Base-by-base conservation (phyloP, 2,113 vertebrate genomes). In the Opisthocomus hoazin region DNA sequence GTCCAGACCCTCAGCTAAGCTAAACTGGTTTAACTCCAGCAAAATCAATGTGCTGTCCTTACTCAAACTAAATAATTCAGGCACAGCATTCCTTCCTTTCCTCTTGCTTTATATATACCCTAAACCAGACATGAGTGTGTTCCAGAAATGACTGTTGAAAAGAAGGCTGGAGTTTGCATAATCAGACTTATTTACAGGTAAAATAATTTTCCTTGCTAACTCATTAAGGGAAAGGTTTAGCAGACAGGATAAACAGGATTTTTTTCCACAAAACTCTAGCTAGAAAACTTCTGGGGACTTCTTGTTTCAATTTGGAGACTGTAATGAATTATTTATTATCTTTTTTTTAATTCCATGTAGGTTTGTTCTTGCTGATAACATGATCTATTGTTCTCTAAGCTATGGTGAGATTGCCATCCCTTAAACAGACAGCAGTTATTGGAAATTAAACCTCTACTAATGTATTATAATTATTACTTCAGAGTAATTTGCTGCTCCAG, bases 391-490 rank as follows among this genome's bases (percentile, higher is more conserved):
- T 97, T 97, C 94, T 97, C 54, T 74, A 70, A 97, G 94, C 83
- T 94, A 75, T 89, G 93, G 96, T 85, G 90, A 96, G 95, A 95
- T 86, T 97, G 96, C 94, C 89, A 97, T 98, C 90, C 92, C 96
- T 98, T 98, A 98, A 97, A 97, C 93, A 98, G 97, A 96, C 84
- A 97, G 91, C 96, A 96, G 90, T 98, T 98, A 97, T 69, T 98
- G 97, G 96, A 98, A 98, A 98, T 98, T 98, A 98, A 98, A 98
- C 94, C n/a, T 95, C 96, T 97, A 97, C 97, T 98, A 98, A 98
- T 98, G 97, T 97, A 96, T 98, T 98, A 97, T 97, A 98, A 98
- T 98, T 98, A 98, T 98, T 96, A 97, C 97, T 98, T 97, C 94
- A 95, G 97, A 97, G 94, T 97, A 97, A 98, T 98, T 97, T 98